Conservation (phyloP, 2,797 vertebrate species). For the Naso thynnoides region DNA sequence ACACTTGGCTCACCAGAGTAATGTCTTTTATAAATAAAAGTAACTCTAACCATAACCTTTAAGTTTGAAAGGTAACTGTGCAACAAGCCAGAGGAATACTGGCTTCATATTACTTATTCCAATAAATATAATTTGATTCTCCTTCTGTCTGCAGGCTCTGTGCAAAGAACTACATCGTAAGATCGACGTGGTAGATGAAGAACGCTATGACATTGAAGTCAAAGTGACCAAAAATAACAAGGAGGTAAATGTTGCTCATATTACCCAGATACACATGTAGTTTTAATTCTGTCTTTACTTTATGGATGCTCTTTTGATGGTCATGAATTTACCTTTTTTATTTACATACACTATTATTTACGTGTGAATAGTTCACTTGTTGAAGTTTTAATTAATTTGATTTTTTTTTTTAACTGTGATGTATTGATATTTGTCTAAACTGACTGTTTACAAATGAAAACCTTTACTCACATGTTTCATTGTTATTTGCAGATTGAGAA, state of each 20-base stretch:
- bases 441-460: background rate
- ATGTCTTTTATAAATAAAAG: background rate
- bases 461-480: background rate
- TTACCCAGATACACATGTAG: background rate
- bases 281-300: background rate
- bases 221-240: constrained; percentile 81
- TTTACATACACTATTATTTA: background rate
- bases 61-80: background rate
- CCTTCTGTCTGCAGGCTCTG: constrained; percentile 67
- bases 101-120: background rate
- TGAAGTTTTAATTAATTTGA: background rate
- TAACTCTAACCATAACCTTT: background rate
- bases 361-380: background rate
- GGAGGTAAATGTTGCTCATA: constrained; percentile 58
- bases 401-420: background rate
- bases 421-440: background rate
- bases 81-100: background rate
- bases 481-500: constrained; percentile 68
- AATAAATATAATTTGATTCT: background rate
- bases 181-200: constrained; percentile 82
- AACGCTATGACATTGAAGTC: constrained; percentile 78
- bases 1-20: background rate
- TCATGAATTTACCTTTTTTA: background rate
- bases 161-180: constrained; percentile 81
- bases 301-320: constrained; percentile 3